These are phyloP conservation scores for Eupithecia exiguata DNA, from an alignment of 2,888 invertebrate genomes.

Conservation along the genomic window DNA sequence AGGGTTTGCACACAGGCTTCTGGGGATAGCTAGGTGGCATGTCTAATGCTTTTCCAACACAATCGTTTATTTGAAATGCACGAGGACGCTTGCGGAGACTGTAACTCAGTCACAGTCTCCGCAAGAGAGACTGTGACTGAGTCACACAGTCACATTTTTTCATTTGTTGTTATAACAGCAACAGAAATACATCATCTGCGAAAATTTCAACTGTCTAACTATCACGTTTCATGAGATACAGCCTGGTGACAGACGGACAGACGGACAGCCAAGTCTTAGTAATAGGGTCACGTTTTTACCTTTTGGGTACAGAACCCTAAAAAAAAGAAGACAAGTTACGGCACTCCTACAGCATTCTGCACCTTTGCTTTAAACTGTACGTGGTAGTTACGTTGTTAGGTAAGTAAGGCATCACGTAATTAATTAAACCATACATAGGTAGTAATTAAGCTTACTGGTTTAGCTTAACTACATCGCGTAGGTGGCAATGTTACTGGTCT, in stretches of 20 bases:
- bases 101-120: too few species aligned
- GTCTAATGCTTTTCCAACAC: conserved; percentile 3
- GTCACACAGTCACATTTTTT: too few species aligned
- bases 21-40: conserved; percentile 12
- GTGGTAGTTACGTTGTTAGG: neutral
- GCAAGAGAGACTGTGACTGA: too few species aligned
- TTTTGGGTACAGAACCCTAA: too few species aligned
- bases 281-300: too few species aligned
- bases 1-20: conserved; percentile 28
- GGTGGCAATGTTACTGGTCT: neutral
- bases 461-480: neutral
- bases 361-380: neutral
- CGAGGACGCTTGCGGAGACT: neutral
- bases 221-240: too few species aligned
- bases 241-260: too few species aligned
- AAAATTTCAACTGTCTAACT: too few species aligned
- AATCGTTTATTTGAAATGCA: neutral
- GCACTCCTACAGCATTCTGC: neutral
- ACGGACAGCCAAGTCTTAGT: too few species aligned
- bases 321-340: neutral
- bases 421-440: neutral
- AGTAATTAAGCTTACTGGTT: neutral
- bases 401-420: neutral
- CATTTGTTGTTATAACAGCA: too few species aligned
- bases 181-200: too few species aligned